phyloP scores from a whole-genome alignment of 2,797 vertebrate genomes.

The Pipistrellus nathusii region DNA sequence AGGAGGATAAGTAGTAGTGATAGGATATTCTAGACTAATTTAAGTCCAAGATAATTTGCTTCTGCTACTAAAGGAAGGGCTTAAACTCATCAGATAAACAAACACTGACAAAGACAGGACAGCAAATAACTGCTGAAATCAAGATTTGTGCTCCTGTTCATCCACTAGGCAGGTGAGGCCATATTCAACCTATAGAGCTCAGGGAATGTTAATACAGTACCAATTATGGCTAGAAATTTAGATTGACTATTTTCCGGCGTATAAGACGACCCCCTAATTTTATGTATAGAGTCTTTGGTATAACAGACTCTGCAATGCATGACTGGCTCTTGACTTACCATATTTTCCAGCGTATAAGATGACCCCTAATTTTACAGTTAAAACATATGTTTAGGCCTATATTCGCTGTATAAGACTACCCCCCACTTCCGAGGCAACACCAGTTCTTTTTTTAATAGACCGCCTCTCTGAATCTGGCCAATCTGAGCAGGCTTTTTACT shows the following conservation, averaged over 20 bases:
- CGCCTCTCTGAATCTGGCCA: no score
- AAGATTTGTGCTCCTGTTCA: not conserved
- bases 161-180: not conserved
- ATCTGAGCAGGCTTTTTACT: no score
- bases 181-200: slow-evolving; percentile 32
- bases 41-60: slow-evolving; percentile 50
- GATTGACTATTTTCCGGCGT: not conserved
- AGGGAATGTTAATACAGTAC: slow-evolving; percentile 9
- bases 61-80: slow-evolving; percentile 22
- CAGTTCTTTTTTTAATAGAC: no score
- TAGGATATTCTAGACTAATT: not conserved
- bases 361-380: no score
- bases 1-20: slow-evolving; percentile 29
- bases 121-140: slow-evolving; percentile 20
- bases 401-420: no score
- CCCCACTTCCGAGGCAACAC: no score
- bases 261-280: no score
- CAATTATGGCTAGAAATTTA: slow-evolving; percentile 47
- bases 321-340: no score
- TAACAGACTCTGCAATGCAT: no score
- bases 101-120: slow-evolving; percentile 17
- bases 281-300: no score
- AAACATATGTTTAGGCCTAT: no score
- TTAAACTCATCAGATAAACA: slow-evolving; percentile 47
- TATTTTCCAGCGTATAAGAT: no score